Conservation (phyloP, 2,113 vertebrate genomes). For the Caranx ignobilis region DNA sequence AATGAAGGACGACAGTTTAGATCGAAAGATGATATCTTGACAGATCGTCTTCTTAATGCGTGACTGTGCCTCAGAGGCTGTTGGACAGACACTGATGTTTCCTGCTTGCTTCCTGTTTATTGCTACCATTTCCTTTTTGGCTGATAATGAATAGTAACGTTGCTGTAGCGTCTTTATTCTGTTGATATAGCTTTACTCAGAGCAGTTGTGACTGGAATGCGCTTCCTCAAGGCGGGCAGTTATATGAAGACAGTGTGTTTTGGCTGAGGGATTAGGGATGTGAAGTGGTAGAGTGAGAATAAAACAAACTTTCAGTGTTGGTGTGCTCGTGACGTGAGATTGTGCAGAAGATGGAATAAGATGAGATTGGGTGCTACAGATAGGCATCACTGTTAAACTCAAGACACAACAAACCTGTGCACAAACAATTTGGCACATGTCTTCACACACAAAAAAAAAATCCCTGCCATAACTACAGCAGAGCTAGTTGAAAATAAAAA, state of each 20-base stretch:
- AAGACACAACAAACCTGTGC: slow-evolving; percentile 26
- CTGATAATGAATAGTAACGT: slow-evolving; percentile 22
- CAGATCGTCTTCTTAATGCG: slow-evolving; percentile 17
- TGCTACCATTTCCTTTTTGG: slow-evolving; percentile 42
- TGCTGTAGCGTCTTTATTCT: not conserved
- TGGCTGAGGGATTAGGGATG: slow-evolving; percentile 51
- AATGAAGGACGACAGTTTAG: not conserved
- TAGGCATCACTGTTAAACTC: slow-evolving; percentile 2
- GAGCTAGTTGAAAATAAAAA: slow-evolving; percentile 19
- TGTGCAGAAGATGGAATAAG: slow-evolving; percentile 1
- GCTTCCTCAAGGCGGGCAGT: slow-evolving; percentile 29
- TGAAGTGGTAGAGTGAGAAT: slow-evolving; percentile 27
- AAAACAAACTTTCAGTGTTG: not conserved
- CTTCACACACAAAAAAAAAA: not conserved
- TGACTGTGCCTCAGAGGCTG: slow-evolving; percentile 8
- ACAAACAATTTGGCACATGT: not conserved
- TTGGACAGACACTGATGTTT: slow-evolving; percentile 45
- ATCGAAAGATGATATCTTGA: not conserved
- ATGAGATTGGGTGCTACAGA: slow-evolving; percentile 32
- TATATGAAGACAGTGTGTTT: slow-evolving; percentile 44
- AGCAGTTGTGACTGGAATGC: slow-evolving; percentile 38
- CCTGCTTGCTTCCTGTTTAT: slow-evolving; percentile 69
- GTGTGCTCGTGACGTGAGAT: slow-evolving; percentile 7
- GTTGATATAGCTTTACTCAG: not conserved
- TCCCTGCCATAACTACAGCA: not conserved